Conservation (phyloP, 1,140 invertebrate species). For the Drosophila saltans region DNA sequence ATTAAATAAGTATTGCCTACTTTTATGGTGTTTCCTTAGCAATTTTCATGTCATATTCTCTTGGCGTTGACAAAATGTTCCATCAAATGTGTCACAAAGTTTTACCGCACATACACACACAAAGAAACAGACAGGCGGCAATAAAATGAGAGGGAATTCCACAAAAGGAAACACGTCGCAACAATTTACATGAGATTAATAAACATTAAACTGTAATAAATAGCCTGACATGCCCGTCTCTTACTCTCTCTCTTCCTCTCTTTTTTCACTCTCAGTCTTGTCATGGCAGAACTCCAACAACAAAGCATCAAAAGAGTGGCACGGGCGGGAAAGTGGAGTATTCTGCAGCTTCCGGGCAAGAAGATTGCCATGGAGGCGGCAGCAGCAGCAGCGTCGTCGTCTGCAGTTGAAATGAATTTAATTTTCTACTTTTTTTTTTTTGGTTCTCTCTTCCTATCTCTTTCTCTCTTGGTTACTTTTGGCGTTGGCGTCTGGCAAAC, state of each 20-base stretch:
- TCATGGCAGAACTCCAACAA: constrained; percentile 37
- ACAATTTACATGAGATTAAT: constrained; percentile 54
- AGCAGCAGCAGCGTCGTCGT: constrained; percentile 36
- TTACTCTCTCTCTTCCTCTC: not conserved
- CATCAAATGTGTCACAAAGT: constrained; percentile 12
- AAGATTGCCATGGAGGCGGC: constrained; percentile 46
- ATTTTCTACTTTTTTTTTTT: constrained; percentile 71
- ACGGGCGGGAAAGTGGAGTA: not conserved
- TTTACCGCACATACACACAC: not conserved
- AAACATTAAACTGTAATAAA: constrained; percentile 72
- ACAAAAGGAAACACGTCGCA: constrained; percentile 33
- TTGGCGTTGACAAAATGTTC: constrained; percentile 12
- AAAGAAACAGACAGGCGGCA: not conserved
- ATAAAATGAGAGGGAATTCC: constrained; percentile 7
- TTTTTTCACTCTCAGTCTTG: not conserved
- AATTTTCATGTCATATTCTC: constrained; percentile 6
- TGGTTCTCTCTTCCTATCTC: constrained; percentile 33
- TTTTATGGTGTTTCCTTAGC: constrained; percentile 5
- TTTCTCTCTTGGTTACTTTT: constrained; percentile 16
- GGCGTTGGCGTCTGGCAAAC: constrained; percentile 42
- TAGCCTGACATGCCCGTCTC: constrained; percentile 43
- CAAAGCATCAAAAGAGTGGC: constrained; percentile 29
- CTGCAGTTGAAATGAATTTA: constrained; percentile 79
- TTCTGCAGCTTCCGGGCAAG: constrained; percentile 25
- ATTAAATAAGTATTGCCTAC: constrained; percentile 6